phyloP scores from a whole-genome alignment of 2,113 vertebrate genomes.

The Leptobrachium leishanense region DNA sequence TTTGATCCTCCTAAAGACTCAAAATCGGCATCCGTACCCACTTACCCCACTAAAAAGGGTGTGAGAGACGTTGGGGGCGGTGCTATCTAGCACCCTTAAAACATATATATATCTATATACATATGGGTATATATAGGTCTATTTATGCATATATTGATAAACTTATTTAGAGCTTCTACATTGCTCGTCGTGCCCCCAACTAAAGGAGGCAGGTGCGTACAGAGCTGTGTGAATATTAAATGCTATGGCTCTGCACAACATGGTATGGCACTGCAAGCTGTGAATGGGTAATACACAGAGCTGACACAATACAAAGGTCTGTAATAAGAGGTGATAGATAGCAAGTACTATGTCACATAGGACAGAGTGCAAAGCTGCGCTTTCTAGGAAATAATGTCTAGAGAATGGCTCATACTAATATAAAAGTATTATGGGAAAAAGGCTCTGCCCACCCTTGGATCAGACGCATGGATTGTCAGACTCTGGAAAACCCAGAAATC shows the following conservation, averaged over 20 bases:
- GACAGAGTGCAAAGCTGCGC: not conserved
- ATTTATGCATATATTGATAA: slow-evolving; percentile 37
- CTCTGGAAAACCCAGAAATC: not conserved
- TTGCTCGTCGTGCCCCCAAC: not conserved
- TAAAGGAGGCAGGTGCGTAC: not conserved
- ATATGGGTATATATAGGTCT: slow-evolving; percentile 23
- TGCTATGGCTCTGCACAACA: not conserved
- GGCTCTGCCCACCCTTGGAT: not conserved
- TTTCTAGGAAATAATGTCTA: not conserved
- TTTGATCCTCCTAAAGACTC: not conserved
- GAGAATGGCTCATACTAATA: not conserved
- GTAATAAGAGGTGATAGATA: not conserved
- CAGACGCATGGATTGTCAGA: not conserved
- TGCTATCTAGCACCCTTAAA: slow-evolving; percentile 27
- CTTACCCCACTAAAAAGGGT: slow-evolving; percentile 21
- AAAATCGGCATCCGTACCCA: rapidly evolving
- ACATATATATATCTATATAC: slow-evolving; percentile 30
- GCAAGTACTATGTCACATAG: not conserved
- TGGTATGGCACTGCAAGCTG: not conserved
- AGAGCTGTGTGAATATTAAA: not conserved
- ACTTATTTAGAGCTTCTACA: slow-evolving; percentile 34
- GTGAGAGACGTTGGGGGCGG: not conserved
- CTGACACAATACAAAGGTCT: not conserved
- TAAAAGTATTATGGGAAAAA: not conserved
- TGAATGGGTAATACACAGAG: not conserved